Evolutionary conservation across 2,113 vertebrate genomes (phyloP), one percentile per base, ranked within the genome.

Genomic region (Syngnathoides biaculeatus): DNA sequence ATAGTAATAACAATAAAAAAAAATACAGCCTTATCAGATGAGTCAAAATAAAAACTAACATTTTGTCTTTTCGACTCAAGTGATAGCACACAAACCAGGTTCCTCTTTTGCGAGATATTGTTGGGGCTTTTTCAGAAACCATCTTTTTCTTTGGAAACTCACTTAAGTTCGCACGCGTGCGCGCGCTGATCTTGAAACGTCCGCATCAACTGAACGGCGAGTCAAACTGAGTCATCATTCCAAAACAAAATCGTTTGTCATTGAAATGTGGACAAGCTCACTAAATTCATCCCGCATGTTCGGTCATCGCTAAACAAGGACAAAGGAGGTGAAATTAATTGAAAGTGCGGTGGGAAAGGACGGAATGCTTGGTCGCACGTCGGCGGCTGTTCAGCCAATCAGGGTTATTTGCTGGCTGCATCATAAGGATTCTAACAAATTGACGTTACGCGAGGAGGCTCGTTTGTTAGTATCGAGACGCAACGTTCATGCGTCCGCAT

Each of bases 371-470:
- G 64, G 84, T 74, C 71, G 77, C 73, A 72, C 48, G 8, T 67
- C 69, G 77, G 74, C 71, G 6, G 69, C 60, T 65, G 66, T 43
- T 12, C 68, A 73, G 84, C 75, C 82, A 83, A 69, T 79, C 73
- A 71, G 30, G 38, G 63, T 84, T 85, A 87, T 86, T 81, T 69
- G 79, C 58, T 69, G 84, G 70, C 65, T 63, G 63, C 11, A 39
- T 60, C 45, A 35, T 55, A 67, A 11, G 42, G 58, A 63, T 69
- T 65, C 67, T 22, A 5, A 55, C 26, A 10, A 26, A 26, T 14
- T 0, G 12, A 26, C 11, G 5, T 24, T 5, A 13, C 13, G 22
- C 12, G 22, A 52, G 52, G 26, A 55, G 10, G 52, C 52, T 55
- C 52, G n/a, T 55, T 55, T 3, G 22, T 55, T 55, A 14, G 24